phyloP scores from a whole-genome alignment of 1,140 invertebrate species.

The Procambarus clarkii region DNA sequence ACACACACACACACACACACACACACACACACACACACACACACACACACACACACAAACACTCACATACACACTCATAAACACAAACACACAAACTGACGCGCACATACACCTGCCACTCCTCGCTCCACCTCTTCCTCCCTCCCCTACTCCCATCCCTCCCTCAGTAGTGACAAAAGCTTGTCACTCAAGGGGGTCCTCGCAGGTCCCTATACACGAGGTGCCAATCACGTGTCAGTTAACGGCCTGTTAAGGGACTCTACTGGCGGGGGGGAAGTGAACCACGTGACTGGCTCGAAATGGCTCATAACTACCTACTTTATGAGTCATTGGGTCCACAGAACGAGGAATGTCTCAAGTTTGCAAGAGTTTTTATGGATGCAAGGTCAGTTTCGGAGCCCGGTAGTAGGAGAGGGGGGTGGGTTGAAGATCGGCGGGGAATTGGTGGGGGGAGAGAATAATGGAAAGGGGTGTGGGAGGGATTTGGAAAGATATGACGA shows the following conservation, averaged over 20 bases:
- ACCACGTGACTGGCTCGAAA: constrained; percentile 49
- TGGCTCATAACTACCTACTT: constrained; percentile 63
- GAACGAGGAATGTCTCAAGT: constrained; percentile 59
- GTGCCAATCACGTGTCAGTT: constrained; percentile 46
- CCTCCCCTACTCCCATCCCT: no score
- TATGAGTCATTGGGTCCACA: constrained; percentile 59
- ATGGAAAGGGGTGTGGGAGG: background rate
- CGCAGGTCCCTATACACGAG: background rate
- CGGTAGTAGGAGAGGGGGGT: background rate
- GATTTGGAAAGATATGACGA: no score
- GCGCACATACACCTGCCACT: no score
- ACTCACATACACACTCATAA: no score
- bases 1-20: no score
- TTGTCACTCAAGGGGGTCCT: background rate
- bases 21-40: no score
- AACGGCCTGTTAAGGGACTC: constrained; percentile 40
- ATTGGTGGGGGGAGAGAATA: background rate
- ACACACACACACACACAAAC: no score
- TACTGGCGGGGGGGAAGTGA: background rate
- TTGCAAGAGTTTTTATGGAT: constrained; percentile 55
- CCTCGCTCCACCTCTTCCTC: no score
- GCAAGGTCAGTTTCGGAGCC: constrained; percentile 35
- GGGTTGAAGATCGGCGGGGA: background rate
- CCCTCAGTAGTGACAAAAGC: no score
- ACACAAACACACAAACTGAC: no score